Conservation (phyloP, 2,113 vertebrate species). For the Macaca nemestrina region DNA sequence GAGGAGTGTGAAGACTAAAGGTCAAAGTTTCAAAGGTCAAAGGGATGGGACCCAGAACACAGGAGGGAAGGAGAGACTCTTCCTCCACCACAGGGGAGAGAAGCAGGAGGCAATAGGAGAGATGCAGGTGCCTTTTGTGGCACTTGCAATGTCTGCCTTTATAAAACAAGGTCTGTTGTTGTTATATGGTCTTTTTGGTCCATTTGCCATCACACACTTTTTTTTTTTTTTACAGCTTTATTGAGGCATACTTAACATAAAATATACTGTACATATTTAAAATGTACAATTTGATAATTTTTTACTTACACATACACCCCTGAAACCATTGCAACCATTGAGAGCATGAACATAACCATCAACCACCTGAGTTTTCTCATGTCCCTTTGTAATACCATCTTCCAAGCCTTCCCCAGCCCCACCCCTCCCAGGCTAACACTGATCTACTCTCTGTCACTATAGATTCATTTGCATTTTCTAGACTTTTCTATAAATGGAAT, state of each 20-base stretch:
- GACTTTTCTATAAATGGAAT: neutral
- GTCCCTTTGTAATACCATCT: neutral
- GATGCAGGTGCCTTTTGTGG: neutral
- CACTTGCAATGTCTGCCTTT: no score
- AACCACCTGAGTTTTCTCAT: neutral
- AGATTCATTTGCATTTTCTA: neutral
- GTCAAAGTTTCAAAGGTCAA: neutral
- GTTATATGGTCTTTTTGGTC: neutral
- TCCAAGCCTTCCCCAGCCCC: neutral
- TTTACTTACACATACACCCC: neutral
- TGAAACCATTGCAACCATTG: neutral
- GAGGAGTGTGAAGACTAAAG: neutral
- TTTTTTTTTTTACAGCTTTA: neutral
- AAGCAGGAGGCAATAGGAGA: accelerated
- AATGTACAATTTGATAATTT: neutral
- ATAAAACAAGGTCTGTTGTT: neutral
- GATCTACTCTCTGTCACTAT: neutral
- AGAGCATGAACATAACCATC: neutral
- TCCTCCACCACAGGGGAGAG: neutral
- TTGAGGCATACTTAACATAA: neutral
- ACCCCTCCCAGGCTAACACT: neutral
- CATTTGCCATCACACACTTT: neutral
- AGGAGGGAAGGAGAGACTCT: neutral
- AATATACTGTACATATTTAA: neutral
- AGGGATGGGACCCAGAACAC: neutral